A percentile compares a stretch with the other conserved stretches of the same genome.
phyloP scores from a whole-genome alignment of 2,888 invertebrate species.

The Rhagonycha lutea region DNA sequence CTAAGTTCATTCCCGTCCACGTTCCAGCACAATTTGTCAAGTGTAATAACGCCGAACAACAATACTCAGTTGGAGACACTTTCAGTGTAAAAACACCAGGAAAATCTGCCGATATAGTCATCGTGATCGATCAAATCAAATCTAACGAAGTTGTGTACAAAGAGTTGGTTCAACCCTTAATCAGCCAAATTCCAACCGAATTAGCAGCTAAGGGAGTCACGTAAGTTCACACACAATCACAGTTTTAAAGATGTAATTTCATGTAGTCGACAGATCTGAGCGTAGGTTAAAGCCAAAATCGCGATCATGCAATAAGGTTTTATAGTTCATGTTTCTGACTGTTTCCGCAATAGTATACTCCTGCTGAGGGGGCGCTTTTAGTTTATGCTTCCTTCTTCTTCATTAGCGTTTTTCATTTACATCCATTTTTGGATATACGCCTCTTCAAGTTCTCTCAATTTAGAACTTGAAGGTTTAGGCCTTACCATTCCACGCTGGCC shows the following conservation, averaged over 20 bases:
- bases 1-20: conserved; percentile 62
- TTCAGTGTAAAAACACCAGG: conserved; percentile 70
- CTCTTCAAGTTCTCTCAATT: too few relatives aligned
- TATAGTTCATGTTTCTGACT: too few relatives aligned
- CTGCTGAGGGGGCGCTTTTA: too few relatives aligned
- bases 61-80: conserved; percentile 61
- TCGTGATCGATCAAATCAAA: conserved; percentile 72
- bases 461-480: too few relatives aligned
- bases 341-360: too few relatives aligned
- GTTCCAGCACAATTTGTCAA: conserved; percentile 68
- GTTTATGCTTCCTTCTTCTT: too few relatives aligned
- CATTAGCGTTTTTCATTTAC: too few relatives aligned
- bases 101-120: conserved; percentile 79
- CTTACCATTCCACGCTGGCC: too few relatives aligned
- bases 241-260: too few relatives aligned
- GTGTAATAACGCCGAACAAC: conserved; percentile 56
- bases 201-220: conserved; percentile 67
- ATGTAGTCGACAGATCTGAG: background rate
- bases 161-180: conserved; percentile 64
- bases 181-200: conserved; percentile 62
- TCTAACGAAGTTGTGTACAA: conserved; percentile 68
- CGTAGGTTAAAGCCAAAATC: background rate
- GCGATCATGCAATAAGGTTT: too few relatives aligned
- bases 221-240: conserved; percentile 55
- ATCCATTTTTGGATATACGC: too few relatives aligned